Percentiles rank a stretch among this genome's conserved stretches.
These are phyloP conservation scores for Montifringilla adamsi DNA, from an alignment of 2,113 vertebrate species.

Conservation along the genomic window DNA sequence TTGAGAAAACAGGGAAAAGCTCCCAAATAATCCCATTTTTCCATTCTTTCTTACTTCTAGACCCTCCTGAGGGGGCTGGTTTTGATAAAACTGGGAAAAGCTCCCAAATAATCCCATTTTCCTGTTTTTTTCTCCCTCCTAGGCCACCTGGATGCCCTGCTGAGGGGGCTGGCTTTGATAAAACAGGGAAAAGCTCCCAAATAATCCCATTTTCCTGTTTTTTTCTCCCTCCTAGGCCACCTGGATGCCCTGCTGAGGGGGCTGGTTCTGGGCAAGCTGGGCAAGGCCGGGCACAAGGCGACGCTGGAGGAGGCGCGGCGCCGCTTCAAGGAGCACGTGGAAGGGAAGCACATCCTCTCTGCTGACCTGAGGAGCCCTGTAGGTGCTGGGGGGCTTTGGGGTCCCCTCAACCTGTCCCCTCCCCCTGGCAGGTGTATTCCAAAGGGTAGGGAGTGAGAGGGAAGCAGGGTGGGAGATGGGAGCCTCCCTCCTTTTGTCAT, in stretches of 20 bases:
- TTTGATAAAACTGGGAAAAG: neutral
- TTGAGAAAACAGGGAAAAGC: no score
- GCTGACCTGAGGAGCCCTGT: constrained; percentile 96
- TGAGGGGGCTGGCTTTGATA: constrained; percentile 48
- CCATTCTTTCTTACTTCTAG: constrained; percentile 32
- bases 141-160: neutral
- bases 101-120: neutral
- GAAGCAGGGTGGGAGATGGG: neutral
- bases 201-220: neutral
- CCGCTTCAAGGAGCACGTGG: constrained; percentile 94
- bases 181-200: constrained; percentile 84
- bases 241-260: constrained; percentile 90
- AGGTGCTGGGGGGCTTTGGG: neutral
- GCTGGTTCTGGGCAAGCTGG: constrained; percentile 92
- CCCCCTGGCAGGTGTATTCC: neutral
- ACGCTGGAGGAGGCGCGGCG: constrained; percentile 93
- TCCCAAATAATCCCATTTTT: neutral
- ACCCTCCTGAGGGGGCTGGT: constrained; percentile 88
- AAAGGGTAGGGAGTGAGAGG: neutral
- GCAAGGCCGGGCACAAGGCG: constrained; percentile 93
- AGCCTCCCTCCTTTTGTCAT: neutral
- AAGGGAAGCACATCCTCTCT: constrained; percentile 85
- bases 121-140: accelerated
- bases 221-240: constrained; percentile 75
- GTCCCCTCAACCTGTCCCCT: neutral